Base-by-base conservation (phyloP, 2,888 invertebrate species). In the Agrochola lota region DNA sequence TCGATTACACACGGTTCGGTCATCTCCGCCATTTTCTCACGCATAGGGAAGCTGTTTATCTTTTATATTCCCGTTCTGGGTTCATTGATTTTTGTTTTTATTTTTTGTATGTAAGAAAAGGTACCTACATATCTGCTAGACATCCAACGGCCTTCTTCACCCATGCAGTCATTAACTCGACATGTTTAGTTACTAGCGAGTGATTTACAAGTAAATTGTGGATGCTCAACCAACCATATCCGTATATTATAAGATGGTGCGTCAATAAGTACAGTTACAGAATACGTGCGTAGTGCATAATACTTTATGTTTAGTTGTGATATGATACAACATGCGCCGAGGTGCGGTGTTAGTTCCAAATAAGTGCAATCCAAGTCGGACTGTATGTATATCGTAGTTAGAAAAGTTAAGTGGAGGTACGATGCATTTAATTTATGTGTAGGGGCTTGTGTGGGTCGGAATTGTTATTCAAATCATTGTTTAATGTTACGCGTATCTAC, bases 341-440 rank as follows among this genome's bases (percentile, higher is more conserved):
- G 91, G 88, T 85, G 87, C 89, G 90, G 93, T 93, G 91, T 71
- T 87, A 93, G 94, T 94, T 94, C 93, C 94, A 92, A 94, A 93
- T 91, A 91, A 92, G 94, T 94, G 95, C 95, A 95, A 95, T 95
- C 94, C 91, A 87, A 86, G 89, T 92, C 88, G 95, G 94, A 95
- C 93, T 95, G 94, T 93, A 90, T 95, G 93, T 95, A 95, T 94
- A 94, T 93, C 91, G 95, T 96, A 96, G 96, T 94, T 96, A 96
- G 96, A 94, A 88, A 96, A 93, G 94, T 92, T 95, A 95, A 94
- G 95, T 91, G 94, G 92, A 91, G 90, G 91, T 94, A 92, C 90
- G 93, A 94, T 95, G 96, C 96, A 96, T 96, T 96, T 96, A 96
- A 95, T 96, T 95, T 95, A 93, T 93, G 92, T 93, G 92, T 90